These are phyloP conservation scores for Brachyopa scutellaris DNA, from an alignment of 2,888 invertebrate species.

Conservation along the genomic window DNA sequence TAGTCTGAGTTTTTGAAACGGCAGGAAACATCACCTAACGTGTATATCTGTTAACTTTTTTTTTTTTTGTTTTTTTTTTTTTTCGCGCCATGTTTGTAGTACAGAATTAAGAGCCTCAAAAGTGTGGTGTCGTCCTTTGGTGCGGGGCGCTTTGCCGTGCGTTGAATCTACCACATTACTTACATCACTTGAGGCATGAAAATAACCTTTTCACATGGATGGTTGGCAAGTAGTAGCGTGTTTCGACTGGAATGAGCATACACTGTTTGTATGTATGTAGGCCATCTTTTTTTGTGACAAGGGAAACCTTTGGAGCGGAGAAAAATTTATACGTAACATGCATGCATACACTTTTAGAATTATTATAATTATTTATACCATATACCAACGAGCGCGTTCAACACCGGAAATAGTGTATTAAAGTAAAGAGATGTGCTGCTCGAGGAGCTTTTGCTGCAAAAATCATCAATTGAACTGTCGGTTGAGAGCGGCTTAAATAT, in stretches of 20 bases:
- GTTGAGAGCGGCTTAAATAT: no score
- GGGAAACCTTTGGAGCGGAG: not conserved
- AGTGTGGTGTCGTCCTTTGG: conserved; percentile 21
- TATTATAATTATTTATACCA: no score
- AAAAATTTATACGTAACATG: not conserved
- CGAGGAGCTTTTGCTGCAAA: no score
- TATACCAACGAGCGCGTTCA: no score
- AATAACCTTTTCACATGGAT: conserved; percentile 56
- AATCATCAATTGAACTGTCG: no score
- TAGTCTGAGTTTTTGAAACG: conserved; percentile 37
- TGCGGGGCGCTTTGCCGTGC: conserved; percentile 13
- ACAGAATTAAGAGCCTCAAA: conserved; percentile 13
- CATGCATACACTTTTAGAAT: no score
- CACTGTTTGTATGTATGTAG: conserved; percentile 26
- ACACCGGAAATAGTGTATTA: no score
- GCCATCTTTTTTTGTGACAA: conserved; percentile 36
- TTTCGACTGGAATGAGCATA: conserved; percentile 18
- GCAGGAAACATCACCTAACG: not conserved
- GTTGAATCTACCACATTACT: conserved; percentile 42
- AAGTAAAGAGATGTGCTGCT: no score
- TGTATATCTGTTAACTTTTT: not conserved
- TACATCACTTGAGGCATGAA: conserved; percentile 56
- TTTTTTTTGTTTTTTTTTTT: not conserved
- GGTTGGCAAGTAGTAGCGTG: conserved; percentile 16
- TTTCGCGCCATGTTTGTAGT: not conserved